These are phyloP conservation scores for Conus betulinus DNA, from an alignment of 1,140 invertebrate genomes.

Conservation along the genomic window DNA sequence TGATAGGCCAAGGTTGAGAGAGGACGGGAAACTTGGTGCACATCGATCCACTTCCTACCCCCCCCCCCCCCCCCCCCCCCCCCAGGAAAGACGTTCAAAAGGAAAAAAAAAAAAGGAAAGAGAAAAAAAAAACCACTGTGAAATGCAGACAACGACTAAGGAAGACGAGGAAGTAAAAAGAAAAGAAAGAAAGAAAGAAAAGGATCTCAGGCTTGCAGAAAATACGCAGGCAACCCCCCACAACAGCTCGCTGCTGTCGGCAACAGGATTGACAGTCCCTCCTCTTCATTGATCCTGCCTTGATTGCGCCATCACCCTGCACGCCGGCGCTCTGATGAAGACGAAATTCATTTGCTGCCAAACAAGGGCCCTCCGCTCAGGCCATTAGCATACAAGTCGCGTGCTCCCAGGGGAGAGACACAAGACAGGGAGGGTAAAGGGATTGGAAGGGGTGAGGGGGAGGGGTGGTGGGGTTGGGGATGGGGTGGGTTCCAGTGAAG, in stretches of 20 bases:
- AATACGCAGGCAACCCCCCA: too few species aligned
- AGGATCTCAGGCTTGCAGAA: neutral
- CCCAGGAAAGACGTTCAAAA: neutral
- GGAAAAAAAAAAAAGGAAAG: too few species aligned
- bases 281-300: neutral
- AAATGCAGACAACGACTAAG: neutral
- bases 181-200: too few species aligned
- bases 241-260: neutral
- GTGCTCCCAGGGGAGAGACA: neutral
- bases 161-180: neutral
- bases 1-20: too few species aligned
- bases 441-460: too few species aligned
- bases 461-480: too few species aligned
- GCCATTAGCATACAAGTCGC: constrained; percentile 32
- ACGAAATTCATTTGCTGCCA: constrained; percentile 29
- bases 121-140: neutral
- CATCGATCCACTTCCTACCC: too few species aligned
- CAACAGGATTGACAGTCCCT: neutral
- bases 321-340: constrained; percentile 18
- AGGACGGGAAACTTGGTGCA: too few species aligned
- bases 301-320: constrained; percentile 10
- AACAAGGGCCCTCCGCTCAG: neutral
- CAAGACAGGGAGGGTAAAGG: neutral
- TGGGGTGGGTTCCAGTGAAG: neutral
- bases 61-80: too few species aligned